Percentiles rank a stretch among this genome's conserved stretches.
Evolutionary conservation across 2,888 invertebrate genomes (phyloP).

Genomic region (Spilarctia lutea): DNA sequence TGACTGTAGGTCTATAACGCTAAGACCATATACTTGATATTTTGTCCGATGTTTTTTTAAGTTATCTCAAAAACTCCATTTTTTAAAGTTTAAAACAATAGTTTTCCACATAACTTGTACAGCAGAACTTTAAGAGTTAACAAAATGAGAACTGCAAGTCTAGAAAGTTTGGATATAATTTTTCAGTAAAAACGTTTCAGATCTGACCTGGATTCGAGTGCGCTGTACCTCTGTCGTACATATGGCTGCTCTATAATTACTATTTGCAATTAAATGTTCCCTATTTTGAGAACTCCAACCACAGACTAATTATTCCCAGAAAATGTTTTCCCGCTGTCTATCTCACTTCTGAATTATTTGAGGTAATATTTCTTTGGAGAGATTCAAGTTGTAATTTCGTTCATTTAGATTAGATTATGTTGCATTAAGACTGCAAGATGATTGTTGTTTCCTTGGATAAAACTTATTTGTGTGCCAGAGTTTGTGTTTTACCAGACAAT

Average conservation of each 20-base stretch:
- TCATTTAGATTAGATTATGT: slow-evolving; percentile 4
- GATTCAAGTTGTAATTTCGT: not conserved
- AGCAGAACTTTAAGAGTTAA: not conserved
- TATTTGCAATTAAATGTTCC: slow-evolving; percentile 3
- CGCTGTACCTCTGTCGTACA: not conserved
- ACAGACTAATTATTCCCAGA: slow-evolving; percentile 17
- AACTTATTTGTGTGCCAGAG: not conserved
- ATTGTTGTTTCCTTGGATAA: too few relatives aligned
- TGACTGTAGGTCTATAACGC: too few relatives aligned
- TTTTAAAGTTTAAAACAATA: not conserved
- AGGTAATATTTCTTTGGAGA: slow-evolving; percentile 4
- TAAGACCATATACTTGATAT: too few relatives aligned
- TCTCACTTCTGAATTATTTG: not conserved
- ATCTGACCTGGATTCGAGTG: not conserved
- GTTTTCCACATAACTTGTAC: not conserved
- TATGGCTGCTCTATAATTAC: not conserved
- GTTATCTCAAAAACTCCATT: too few relatives aligned
- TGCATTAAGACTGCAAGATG: too few relatives aligned
- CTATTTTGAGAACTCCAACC: slow-evolving; percentile 12
- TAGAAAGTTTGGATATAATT: not conserved
- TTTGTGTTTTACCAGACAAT: not conserved
- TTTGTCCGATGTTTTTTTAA: too few relatives aligned
- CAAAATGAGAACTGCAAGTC: not conserved
- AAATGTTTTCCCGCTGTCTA: slow-evolving; percentile 7
- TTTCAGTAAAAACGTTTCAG: too few relatives aligned